Base-by-base conservation (phyloP, 2,113 vertebrate genomes). In the Coryphaenoides rupestris region DNA sequence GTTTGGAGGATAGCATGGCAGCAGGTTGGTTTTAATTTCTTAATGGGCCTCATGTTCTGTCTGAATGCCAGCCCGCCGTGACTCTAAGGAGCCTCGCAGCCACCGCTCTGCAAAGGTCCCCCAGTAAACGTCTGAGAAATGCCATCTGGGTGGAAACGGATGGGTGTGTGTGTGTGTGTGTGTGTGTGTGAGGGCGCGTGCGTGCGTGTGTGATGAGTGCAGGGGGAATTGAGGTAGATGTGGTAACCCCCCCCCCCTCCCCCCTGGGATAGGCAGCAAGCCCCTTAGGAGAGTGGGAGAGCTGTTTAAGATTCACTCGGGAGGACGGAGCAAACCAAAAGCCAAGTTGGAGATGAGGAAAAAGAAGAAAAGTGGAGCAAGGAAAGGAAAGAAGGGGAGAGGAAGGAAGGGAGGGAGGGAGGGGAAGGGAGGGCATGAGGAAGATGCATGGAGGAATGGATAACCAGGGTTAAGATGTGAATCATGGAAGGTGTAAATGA, bases 81-180 rank as follows among this genome's bases (percentile, higher is more conserved):
- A 46, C 68, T 63, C 57, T 70, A 62, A 84, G 76, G 69, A 68
- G 64, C 59, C 66, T 50, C 12, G 23, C 24, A 63, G 59, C 66
- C 55, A 71, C 67, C 74, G 71, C 69, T 72, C 69, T 26, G 16
- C 7, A 78, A 79, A 80, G 82, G 76, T 81, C 75, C 59, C 55
- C 56, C 17, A 19, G 69, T 81, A 77, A 75, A 86, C 78, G 72
- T 54, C 69, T 78, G 62, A 14, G 33, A 58, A 63, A 62, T 60
- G 60, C 58, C 55, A 22, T 22, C 54, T 22, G 54, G 21, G 54
- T 22, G 13, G 21, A 22, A 15, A 21, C 21, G 19, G 54, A 14
- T 19, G 19, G 6, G 52, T 3, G 3, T 19, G 52, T 21, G 33
- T 12, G 33, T 40, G 6, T 12, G 33, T 40, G 33, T 40, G 9